Conservation (phyloP, 2,797 vertebrate genomes). For the Anolis apletophallus region DNA sequence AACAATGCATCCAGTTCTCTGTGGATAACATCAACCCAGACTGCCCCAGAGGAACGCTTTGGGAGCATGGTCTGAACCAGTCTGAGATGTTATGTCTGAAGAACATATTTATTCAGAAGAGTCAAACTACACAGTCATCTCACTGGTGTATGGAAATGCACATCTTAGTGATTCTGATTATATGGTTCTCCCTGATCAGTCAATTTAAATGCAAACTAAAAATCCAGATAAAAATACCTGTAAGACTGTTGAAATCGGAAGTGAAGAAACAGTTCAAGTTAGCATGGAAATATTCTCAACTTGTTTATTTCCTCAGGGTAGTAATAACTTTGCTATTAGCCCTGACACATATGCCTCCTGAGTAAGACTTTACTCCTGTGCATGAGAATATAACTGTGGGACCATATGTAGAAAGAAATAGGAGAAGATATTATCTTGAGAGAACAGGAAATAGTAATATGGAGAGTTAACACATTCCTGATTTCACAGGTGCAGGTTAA, state of each 20-base stretch:
- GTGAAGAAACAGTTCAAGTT: conserved; percentile 44
- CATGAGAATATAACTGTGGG: conserved; percentile 26
- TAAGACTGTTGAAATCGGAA: conserved; percentile 35
- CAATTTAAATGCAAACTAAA: conserved; percentile 44
- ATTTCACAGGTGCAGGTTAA: conserved; percentile 38
- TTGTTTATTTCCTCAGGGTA: conserved; percentile 44
- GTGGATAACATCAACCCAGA: conserved; percentile 29
- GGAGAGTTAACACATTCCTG: not conserved
- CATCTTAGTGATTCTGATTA: conserved; percentile 63
- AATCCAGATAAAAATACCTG: conserved; percentile 31
- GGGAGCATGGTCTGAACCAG: conserved; percentile 41
- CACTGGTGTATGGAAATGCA: conserved; percentile 50
- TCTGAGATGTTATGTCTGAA: conserved; percentile 50
- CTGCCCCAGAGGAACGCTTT: conserved; percentile 30
- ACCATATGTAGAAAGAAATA: conserved; percentile 28
- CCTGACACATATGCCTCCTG: conserved; percentile 26
- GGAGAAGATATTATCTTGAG: conserved; percentile 16
- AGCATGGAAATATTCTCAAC: conserved; percentile 35
- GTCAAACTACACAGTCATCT: not conserved
- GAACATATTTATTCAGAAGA: conserved; percentile 54
- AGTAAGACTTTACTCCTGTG: conserved; percentile 3
- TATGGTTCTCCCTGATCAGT: conserved; percentile 53
- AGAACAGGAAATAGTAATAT: conserved; percentile 34
- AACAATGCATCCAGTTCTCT: conserved; percentile 30
- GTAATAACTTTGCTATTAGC: conserved; percentile 34